Evolutionary conservation across 2,797 vertebrate genomes (phyloP).

Genomic region (Danio kyathit): DNA sequence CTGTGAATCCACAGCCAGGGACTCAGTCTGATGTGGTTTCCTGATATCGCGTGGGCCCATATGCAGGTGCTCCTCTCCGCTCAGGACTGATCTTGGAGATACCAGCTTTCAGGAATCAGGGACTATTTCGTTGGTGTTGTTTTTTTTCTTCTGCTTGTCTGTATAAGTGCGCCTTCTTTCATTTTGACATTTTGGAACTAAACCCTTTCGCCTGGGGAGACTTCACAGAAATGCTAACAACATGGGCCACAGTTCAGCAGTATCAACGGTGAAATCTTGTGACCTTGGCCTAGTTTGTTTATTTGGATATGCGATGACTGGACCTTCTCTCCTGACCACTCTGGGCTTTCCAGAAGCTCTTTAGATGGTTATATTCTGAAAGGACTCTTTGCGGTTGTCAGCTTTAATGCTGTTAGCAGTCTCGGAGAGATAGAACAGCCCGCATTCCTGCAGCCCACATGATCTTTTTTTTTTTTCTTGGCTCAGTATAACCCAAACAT

Average conservation of each 20-base stretch:
- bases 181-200: slow-evolving; percentile 16
- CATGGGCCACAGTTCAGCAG: slow-evolving; percentile 1
- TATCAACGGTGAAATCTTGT: slow-evolving; percentile 39
- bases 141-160: neutral
- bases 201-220: slow-evolving; percentile 3
- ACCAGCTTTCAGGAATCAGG: slow-evolving; percentile 48
- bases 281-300: slow-evolving; percentile 39
- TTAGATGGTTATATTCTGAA: slow-evolving; percentile 36
- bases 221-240: slow-evolving; percentile 13
- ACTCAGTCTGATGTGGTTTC: slow-evolving; percentile 54
- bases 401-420: slow-evolving; percentile 61
- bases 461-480: slow-evolving; percentile 72
- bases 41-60: slow-evolving; percentile 60
- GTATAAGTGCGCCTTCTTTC: slow-evolving; percentile 7
- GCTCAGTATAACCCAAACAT: slow-evolving; percentile 81
- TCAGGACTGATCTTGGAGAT: slow-evolving; percentile 54
- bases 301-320: slow-evolving; percentile 40
- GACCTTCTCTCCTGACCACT: slow-evolving; percentile 30
- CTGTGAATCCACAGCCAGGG: slow-evolving; percentile 46
- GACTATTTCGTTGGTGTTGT: neutral
- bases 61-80: slow-evolving; percentile 63
- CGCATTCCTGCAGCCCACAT: slow-evolving; percentile 77
- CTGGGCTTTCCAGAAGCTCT: slow-evolving; percentile 43
- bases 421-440: slow-evolving; percentile 74
- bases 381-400: slow-evolving; percentile 42